Conservation (phyloP, 1,140 invertebrate genomes). For the Pogonognathellus flavescens region DNA sequence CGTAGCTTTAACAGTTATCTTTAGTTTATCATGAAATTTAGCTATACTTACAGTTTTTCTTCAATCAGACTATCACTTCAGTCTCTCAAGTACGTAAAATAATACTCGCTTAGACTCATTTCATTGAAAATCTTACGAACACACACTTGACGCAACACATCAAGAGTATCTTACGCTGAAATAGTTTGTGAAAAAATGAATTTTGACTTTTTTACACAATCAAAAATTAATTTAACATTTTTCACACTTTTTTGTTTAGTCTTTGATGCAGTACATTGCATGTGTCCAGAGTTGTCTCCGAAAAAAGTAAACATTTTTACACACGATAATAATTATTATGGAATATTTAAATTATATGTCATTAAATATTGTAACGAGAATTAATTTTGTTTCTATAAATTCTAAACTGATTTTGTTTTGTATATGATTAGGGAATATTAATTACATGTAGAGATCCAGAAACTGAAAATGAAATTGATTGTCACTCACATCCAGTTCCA, state of each 20-base stretch:
- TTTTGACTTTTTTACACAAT: neutral
- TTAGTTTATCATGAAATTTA: constrained; percentile 27
- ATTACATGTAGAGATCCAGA: neutral
- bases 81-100: neutral
- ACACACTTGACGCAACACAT: neutral
- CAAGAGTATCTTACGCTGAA: neutral
- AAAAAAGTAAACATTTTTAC: neutral
- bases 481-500: neutral
- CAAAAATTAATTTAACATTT: neutral
- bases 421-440: neutral
- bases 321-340: too few relatives aligned
- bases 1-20: constrained; percentile 7
- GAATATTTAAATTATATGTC: too few relatives aligned
- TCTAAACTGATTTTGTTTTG: too few relatives aligned
- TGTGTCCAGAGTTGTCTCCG: neutral
- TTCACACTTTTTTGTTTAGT: neutral
- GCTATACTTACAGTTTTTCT: neutral
- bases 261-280: neutral
- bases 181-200: neutral
- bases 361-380: too few relatives aligned
- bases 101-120: neutral
- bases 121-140: neutral
- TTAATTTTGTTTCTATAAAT: too few relatives aligned
- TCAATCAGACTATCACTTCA: constrained; percentile 20
- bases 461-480: neutral